These are phyloP conservation scores for Ranitomeya imitator DNA, from an alignment of 2,113 vertebrate species.

Conservation along the genomic window DNA sequence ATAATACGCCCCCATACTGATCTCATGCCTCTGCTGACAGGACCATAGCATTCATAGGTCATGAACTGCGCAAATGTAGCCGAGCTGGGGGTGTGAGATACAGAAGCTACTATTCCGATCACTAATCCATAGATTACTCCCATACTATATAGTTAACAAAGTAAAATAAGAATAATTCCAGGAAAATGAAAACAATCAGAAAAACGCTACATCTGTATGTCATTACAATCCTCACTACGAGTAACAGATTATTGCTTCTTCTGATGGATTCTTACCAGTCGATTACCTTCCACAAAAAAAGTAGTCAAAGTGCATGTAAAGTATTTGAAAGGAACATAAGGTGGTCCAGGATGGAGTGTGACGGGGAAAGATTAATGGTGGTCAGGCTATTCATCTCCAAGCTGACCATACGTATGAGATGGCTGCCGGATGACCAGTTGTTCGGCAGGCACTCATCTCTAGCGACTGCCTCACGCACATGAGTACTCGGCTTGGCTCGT, in stretches of 20 bases:
- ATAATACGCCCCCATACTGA: background rate
- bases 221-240: background rate
- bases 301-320: background rate
- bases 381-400: slow-evolving; percentile 1
- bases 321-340: background rate
- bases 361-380: background rate
- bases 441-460: too few species aligned
- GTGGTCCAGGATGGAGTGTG: background rate
- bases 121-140: background rate
- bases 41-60: background rate
- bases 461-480: too few species aligned
- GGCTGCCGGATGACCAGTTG: too few species aligned
- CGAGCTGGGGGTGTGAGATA: background rate
- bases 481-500: too few species aligned
- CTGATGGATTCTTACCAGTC: background rate
- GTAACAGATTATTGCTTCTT: background rate
- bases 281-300: background rate
- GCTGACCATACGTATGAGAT: too few species aligned
- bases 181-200: background rate
- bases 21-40: background rate
- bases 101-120: background rate
- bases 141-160: too few species aligned
- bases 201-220: background rate
- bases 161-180: background rate
- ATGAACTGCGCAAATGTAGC: background rate